These are phyloP conservation scores for Chionoecetes opilio DNA, from an alignment of 1,140 invertebrate genomes.

Conservation along the genomic window DNA sequence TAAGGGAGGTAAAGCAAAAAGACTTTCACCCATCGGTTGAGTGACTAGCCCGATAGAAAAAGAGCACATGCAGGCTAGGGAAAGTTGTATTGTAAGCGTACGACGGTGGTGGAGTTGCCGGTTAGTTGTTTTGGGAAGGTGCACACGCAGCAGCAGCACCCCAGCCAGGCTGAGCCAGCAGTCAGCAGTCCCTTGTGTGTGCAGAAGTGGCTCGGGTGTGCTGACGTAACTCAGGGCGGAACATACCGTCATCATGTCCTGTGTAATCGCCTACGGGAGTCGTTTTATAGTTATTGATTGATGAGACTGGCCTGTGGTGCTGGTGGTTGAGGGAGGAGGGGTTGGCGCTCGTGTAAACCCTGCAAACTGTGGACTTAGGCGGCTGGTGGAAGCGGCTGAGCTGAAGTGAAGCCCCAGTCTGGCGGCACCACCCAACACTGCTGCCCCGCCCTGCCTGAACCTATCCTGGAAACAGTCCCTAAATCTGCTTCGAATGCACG, in stretches of 20 bases:
- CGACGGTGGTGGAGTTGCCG: background rate
- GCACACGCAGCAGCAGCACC: background rate
- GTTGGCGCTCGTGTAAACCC: background rate
- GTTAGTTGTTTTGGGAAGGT: background rate
- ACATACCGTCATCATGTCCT: background rate
- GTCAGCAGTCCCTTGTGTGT: constrained; percentile 1
- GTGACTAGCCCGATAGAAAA: background rate
- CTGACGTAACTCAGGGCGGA: background rate
- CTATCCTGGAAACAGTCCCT: background rate
- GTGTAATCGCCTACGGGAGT: background rate
- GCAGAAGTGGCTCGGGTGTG: background rate
- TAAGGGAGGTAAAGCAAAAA: background rate
- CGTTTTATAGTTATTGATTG: background rate
- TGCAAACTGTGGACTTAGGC: background rate
- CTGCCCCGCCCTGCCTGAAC: too few species aligned
- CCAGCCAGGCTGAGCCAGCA: background rate
- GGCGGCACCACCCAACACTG: background rate
- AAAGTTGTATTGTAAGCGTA: constrained; percentile 33
- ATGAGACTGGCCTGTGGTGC: background rate
- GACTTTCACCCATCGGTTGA: background rate
- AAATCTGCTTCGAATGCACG: background rate
- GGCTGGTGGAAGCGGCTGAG: background rate
- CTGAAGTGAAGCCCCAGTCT: background rate
- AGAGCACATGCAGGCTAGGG: constrained; percentile 23
- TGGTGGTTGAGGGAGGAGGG: background rate